A percentile compares a stretch with the other conserved stretches of the same genome.
Evolutionary conservation across 2,113 vertebrate species (phyloP).

Genomic region (Cheilinus undulatus): DNA sequence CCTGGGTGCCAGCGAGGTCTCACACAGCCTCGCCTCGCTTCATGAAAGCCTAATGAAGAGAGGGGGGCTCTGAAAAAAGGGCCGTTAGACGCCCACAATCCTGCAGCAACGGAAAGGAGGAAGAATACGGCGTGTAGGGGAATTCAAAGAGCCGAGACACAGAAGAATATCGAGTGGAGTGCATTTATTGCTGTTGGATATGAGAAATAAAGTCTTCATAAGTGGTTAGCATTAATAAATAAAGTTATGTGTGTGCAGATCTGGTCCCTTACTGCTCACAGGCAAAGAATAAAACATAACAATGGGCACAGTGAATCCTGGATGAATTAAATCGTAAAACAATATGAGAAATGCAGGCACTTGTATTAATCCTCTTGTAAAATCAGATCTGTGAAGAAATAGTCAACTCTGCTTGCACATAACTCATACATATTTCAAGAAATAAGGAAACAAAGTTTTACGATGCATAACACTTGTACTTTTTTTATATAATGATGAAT

Average conservation of each 20-base stretch:
- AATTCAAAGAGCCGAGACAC: conserved; percentile 37
- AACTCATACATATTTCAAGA: not conserved
- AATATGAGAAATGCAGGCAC: not conserved
- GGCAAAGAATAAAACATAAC: conserved; percentile 21
- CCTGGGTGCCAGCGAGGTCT: conserved; percentile 68
- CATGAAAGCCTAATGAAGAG: conserved; percentile 78
- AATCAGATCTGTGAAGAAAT: too few relatives aligned
- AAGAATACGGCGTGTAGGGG: conserved; percentile 14
- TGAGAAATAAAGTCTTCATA: conserved; percentile 29
- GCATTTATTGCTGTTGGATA: conserved; percentile 66
- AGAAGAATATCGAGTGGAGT: conserved; percentile 19
- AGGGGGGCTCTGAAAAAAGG: conserved; percentile 32
- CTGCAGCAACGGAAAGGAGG: conserved; percentile 51
- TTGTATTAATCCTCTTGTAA: too few relatives aligned
- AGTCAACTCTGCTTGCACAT: not conserved
- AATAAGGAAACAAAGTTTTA: conserved; percentile 9
- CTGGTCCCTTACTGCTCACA: conserved; percentile 8
- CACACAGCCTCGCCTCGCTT: conserved; percentile 57
- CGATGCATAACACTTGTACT: not conserved
- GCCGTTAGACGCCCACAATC: conserved; percentile 59
- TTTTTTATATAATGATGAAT: too few relatives aligned
- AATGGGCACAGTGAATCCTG: not conserved
- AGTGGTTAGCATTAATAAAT: conserved; percentile 59
- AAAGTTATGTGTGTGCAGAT: conserved; percentile 36
- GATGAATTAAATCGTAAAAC: conserved; percentile 3